A percentile compares a stretch with the other conserved stretches of the same genome.
Conservation (phyloP, 64 coral and sea anemone genomes). For the Trachythela sp. region DNA sequence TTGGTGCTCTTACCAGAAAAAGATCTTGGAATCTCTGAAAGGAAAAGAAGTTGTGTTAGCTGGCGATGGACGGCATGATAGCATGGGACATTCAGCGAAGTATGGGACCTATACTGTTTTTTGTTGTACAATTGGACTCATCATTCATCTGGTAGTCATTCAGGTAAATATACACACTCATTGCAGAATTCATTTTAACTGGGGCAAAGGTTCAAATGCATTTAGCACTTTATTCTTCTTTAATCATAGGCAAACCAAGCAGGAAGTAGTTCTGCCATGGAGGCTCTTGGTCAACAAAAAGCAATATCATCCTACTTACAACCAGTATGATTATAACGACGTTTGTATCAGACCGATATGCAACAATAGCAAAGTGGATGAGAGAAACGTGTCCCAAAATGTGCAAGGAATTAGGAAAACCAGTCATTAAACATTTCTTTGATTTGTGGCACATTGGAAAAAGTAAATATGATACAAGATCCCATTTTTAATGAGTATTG, state of each 20-base stretch:
- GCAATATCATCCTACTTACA: background rate
- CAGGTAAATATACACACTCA: no score
- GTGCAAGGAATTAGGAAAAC: background rate
- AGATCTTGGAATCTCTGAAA: background rate
- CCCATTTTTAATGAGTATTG: no score
- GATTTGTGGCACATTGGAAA: background rate
- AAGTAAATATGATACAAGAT: background rate
- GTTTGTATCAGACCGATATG: constrained; percentile 17
- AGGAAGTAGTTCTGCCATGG: background rate
- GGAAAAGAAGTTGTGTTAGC: background rate
- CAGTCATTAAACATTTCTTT: background rate
- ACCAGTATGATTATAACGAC: background rate
- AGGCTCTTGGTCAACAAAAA: background rate
- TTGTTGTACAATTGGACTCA: constrained; percentile 9
- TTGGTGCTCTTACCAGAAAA: background rate
- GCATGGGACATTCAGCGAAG: constrained; percentile 5
- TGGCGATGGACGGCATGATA: constrained; percentile 20
- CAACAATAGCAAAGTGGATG: constrained; percentile 1
- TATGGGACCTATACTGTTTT: background rate
- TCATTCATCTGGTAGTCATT: background rate
- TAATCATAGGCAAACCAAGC: constrained; percentile 6
- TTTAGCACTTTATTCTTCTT: no score
- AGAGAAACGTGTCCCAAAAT: background rate
- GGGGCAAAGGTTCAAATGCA: no score
- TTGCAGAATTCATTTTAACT: no score